Evolutionary conservation across 2,113 vertebrate genomes (phyloP), one percentile per base, ranked within the genome.

Genomic region (Pseudopipra pipra): DNA sequence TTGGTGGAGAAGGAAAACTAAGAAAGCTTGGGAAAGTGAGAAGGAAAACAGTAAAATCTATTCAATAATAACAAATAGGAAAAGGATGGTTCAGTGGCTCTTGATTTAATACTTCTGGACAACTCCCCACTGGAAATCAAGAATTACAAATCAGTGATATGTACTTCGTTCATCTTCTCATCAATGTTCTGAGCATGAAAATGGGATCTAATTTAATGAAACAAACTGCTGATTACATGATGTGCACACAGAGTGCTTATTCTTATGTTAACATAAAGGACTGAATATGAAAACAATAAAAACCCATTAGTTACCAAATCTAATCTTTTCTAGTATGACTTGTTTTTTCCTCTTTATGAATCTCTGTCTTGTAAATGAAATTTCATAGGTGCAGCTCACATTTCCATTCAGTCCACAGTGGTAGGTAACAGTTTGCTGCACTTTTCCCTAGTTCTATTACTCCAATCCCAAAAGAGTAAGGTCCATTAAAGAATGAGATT

Each of bases 181-280:
- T 95, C 82, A 81, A 13, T 93, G 59, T 94, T 31, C 79, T 93
- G 72, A 94, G 30, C 75, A 81, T 91, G 78, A 91, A 95, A 90
- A 77, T 14, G 49, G 14, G 30, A 70, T 72, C 33, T 83, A 80
- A 94, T 90, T 56, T 90, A 77, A 91, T 78, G 87, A 85, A 83
- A 88, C 39, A 71, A 94, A 79, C 39, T 25, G 43, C 51, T 41
- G 37, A 86, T 91, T 85, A 82, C 46, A 65, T 35, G 41, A 73
- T 91, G 30, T 67, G 51, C 30, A 63, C 3, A 2, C 37, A 65
- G 49, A 67, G 33, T n/a, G 27, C 20, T 80, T 68, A 54, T 72
- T 88, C 1, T 5, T 82, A 33, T 47, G 76, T 80, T 73, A 92
- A 71, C 33, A 85, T 66, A 67, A 78, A 79, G 18, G 55, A 44